phyloP scores from a whole-genome alignment of 2,797 vertebrate genomes.

The Taenioides sp. region DNA sequence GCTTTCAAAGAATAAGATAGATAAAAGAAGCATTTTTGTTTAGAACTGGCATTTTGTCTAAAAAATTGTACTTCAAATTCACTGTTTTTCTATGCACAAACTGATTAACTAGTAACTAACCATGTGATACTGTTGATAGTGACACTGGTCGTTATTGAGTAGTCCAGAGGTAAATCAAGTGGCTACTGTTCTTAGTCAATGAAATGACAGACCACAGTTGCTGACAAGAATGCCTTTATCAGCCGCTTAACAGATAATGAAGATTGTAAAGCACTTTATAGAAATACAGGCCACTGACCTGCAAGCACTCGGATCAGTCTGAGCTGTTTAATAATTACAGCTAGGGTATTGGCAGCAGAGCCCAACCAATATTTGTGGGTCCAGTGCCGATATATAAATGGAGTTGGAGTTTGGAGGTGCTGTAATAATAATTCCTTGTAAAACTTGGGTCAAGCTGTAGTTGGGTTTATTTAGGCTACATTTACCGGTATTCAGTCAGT shows the following conservation, averaged over 20 bases:
- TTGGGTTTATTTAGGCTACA: too few species aligned
- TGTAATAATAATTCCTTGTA: neutral
- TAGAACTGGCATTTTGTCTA: neutral
- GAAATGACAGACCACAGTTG: conserved; percentile 24
- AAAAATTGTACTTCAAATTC: neutral
- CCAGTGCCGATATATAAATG: neutral
- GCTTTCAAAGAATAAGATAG: neutral
- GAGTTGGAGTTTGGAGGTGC: neutral
- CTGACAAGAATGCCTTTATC: conserved; percentile 27
- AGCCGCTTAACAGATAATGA: conserved; percentile 18
- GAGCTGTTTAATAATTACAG: neutral
- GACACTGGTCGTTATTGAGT: neutral
- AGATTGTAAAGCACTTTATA: neutral
- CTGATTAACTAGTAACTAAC: neutral
- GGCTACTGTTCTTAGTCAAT: conserved; percentile 8
- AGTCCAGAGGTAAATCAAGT: conserved; percentile 10
- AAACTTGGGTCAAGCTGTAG: neutral
- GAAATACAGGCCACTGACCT: neutral
- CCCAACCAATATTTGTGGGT: neutral
- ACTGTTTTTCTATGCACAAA: neutral
- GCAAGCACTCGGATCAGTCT: neutral
- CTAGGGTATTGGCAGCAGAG: neutral
- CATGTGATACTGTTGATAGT: neutral
- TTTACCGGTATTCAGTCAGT: too few species aligned
- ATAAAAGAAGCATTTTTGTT: neutral